A percentile compares a stretch with the other conserved stretches of the same genome.
Evolutionary conservation across 2,888 invertebrate species (phyloP).

Genomic region (Philonicus albiceps): DNA sequence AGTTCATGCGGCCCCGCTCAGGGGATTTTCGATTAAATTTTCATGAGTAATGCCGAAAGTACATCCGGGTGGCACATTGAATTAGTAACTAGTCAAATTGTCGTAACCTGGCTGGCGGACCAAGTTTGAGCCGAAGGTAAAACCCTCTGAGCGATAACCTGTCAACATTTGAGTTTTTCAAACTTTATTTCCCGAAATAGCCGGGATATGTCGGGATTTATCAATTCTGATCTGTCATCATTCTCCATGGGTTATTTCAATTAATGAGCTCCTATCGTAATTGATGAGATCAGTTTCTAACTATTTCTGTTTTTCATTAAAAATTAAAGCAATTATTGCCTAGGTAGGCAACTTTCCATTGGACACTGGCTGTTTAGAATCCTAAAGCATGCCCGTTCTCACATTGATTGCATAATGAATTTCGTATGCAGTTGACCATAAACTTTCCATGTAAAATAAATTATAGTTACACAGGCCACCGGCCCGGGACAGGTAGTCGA

Average conservation of each 20-base stretch:
- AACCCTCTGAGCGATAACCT: not conserved
- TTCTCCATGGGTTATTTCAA: not conserved
- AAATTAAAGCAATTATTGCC: not conserved
- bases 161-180: not conserved
- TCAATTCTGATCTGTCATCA: not conserved
- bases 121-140: not conserved
- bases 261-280: not conserved
- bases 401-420: constrained; percentile 15
- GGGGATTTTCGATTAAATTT: constrained; percentile 37
- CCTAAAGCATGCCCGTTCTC: not conserved
- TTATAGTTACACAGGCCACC: constrained; percentile 1
- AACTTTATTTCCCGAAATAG: not conserved
- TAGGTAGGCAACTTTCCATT: not conserved
- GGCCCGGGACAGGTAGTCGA: not conserved
- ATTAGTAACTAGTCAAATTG: constrained; percentile 33
- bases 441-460: constrained; percentile 28
- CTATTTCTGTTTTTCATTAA: not conserved
- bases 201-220: not conserved
- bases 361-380: not conserved
- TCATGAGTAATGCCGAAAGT: constrained; percentile 34
- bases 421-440: constrained; percentile 25
- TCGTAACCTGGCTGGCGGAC: not conserved
- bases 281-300: not conserved
- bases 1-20: constrained; percentile 31
- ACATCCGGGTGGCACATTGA: constrained; percentile 34